Evolutionary conservation across 2,888 invertebrate species (phyloP), one percentile per base, ranked within the genome.

Genomic region (Lasius platythorax): DNA sequence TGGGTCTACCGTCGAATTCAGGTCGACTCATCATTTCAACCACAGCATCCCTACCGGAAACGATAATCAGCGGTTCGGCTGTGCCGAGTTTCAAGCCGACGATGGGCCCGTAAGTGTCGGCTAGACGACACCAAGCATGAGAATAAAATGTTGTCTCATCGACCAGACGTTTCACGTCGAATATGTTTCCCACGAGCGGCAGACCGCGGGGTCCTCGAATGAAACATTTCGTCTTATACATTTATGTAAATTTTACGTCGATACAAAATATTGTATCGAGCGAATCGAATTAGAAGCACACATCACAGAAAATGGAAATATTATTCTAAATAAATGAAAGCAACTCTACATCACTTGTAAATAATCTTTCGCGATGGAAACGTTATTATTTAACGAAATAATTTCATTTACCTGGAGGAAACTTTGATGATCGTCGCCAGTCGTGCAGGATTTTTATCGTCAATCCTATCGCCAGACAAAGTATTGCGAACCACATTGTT

Each of bases 1-100:
- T 96, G 0, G 97, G 97, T 87, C 97, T 95, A 1, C 97, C 97
- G 91, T 97, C 97, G 89, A 97, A 97, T 87, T 97, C 97, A 18
- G 96, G 96, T 9, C 96, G 95, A 1, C 95, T 95, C 72, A 97
- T 95, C 40, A 97, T 96, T 92, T 97, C 96, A 28, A 96, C 95
- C 6, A 97, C 96, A 67, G 96, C 96, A 66, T 96, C 96, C n/a
- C 96, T 95, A 0, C 97, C 97, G 28, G 96, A 96, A 2, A 97
- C 96, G 0, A 97, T 95, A 1, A 97, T 96, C 0, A 97, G 92
- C 11, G 96, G 94, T 85, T 96, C 96, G 3, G 95, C 94, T 5
- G 93, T 46, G 0, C 97, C 97, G 79, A 97, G 92, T 91, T 96
- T 96, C 18, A 97, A 93, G 0, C 97, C 97, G 0, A 97, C 95